These are phyloP conservation scores for human DNA, from an alignment of 2,113 vertebrate genomes.

Conservation along the genomic window GRCh38 chr2:205009001-205009500, in stretches of 20 bases:
- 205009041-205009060: not conserved
- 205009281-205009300: not conserved
- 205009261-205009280: not conserved
- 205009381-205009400: not conserved
- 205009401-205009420: too few relatives aligned
- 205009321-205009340: not conserved
- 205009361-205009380: not conserved
- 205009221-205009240: not conserved
- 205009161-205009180: not conserved
- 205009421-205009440: too few relatives aligned
- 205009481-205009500: too few relatives aligned
- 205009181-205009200: conserved; percentile 1
- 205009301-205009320: not conserved
- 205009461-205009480: too few relatives aligned
- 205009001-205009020: not conserved
- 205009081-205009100: not conserved
- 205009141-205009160: not conserved
- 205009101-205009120: not conserved
- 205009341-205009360: not conserved
- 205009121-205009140: not conserved
- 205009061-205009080: not conserved
- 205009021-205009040: not conserved
- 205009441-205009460: too few relatives aligned
- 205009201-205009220: not conserved
- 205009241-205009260: not conserved